These are phyloP conservation scores for Enoplosus armatus DNA, from an alignment of 2,797 vertebrate species.

Conservation along the genomic window DNA sequence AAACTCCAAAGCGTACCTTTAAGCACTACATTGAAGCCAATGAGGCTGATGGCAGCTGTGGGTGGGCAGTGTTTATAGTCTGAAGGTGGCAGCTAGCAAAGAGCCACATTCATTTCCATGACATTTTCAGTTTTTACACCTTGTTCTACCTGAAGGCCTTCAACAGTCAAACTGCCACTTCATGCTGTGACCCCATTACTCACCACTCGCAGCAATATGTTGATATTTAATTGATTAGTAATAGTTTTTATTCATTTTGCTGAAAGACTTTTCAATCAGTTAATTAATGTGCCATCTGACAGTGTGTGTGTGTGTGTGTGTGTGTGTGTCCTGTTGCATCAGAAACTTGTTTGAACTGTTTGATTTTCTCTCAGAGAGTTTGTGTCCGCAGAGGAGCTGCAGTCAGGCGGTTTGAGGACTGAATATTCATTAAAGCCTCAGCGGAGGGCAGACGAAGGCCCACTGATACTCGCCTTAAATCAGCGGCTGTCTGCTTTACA, in stretches of 20 bases:
- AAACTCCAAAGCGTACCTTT: too few species aligned
- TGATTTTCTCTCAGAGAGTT: slow-evolving; percentile 39
- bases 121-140: too few species aligned
- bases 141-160: background rate
- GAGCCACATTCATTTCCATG: too few species aligned
- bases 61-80: too few species aligned
- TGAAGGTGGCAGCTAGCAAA: too few species aligned
- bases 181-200: background rate
- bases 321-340: slow-evolving; percentile 42
- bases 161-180: background rate
- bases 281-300: slow-evolving; percentile 36
- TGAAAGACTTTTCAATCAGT: slow-evolving; percentile 33
- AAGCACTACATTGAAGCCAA: too few species aligned
- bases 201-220: background rate
- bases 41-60: too few species aligned
- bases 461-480: slow-evolving; percentile 62
- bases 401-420: slow-evolving; percentile 50
- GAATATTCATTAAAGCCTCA: slow-evolving; percentile 71
- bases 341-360: slow-evolving; percentile 23
- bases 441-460: slow-evolving; percentile 33
- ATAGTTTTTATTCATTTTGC: slow-evolving; percentile 7
- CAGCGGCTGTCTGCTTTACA: slow-evolving; percentile 75
- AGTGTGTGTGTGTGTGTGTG: slow-evolving; percentile 15
- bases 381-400: slow-evolving; percentile 17
- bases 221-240: slow-evolving; percentile 10